phyloP scores from a whole-genome alignment of 2,113 vertebrate species.

The Anolis sagrei region DNA sequence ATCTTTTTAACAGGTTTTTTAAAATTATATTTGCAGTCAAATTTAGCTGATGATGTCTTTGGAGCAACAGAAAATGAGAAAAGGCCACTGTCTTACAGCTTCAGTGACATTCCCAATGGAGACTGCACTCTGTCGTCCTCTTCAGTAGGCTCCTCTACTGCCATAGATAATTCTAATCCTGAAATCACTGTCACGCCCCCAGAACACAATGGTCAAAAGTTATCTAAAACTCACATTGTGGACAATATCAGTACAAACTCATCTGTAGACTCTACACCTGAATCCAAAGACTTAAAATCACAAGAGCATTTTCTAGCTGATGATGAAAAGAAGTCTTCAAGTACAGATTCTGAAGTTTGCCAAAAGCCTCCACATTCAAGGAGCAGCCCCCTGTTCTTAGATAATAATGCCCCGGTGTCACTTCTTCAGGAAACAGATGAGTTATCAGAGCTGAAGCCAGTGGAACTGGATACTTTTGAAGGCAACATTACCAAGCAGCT shows the following conservation, averaged over 20 bases:
- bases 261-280: slow-evolving; percentile 46
- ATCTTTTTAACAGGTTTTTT: slow-evolving; percentile 15
- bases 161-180: slow-evolving; percentile 79
- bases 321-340: slow-evolving; percentile 10
- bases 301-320: neutral
- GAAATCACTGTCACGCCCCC: slow-evolving; percentile 86
- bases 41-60: slow-evolving; percentile 89
- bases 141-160: slow-evolving; percentile 51
- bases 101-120: slow-evolving; percentile 82
- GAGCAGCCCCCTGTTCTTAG: slow-evolving; percentile 78
- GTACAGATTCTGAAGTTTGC: slow-evolving; percentile 47
- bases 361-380: slow-evolving; percentile 62
- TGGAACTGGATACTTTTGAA: slow-evolving; percentile 93
- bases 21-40: slow-evolving; percentile 78
- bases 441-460: slow-evolving; percentile 89
- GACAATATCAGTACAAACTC: slow-evolving; percentile 58
- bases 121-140: slow-evolving; percentile 61
- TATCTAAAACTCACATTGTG: slow-evolving; percentile 49
- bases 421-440: slow-evolving; percentile 82
- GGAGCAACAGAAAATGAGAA: slow-evolving; percentile 83
- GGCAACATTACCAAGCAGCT: slow-evolving; percentile 95
- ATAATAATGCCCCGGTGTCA: slow-evolving; percentile 73
- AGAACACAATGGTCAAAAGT: slow-evolving; percentile 65
- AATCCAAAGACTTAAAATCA: slow-evolving; percentile 28
- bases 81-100: slow-evolving; percentile 89